Evolutionary conservation across 2,888 invertebrate genomes (phyloP), one percentile per base, ranked within the genome.

Genomic region (Anodontia alba): DNA sequence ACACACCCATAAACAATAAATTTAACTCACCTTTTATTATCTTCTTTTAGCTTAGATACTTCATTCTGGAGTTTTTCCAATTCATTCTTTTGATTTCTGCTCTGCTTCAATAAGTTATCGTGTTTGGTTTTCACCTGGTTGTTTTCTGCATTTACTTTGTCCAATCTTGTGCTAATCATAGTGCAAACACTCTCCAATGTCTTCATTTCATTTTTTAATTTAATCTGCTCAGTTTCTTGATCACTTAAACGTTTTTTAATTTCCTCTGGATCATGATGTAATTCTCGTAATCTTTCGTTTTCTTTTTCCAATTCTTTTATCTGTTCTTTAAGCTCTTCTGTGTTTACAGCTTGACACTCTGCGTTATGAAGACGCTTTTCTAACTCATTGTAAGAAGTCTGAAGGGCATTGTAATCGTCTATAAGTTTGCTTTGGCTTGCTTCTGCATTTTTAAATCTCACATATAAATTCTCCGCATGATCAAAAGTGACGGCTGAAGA

Each of bases 31-130:
- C 78, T 76, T 70, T 76, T 78, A 49, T 81, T 86, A 12, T 81
- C 76, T 42, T 75, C 69, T 31, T 73, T 80, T 15, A 81, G 42
- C 15, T 76, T 78, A 1, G 80, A 62, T 23, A 84, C 66, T 38
- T 83, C 81, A n/a, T 79, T 78, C 31, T 76, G 77, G 0, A 83
- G 29, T 26, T 66, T n/a, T 43, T 84, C 80, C 1, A 75, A 36
- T 67, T 80, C 76, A 33, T 80, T 81, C 31, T 70, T 83, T 54
- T 77, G 74, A 57, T 81, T 75, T n/a, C 57, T 80, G 26, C 57
- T 77, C 54, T 86, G 71, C 49, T 49, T 79, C n/a, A 62, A 73
- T 7, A 83, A 49, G 15, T 57, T 69, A 33, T 83, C 81, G 54
- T 81, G 74, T 17, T 75, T 57, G 17, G 77, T 42, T 68, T 67